A percentile compares a stretch with the other conserved stretches of the same genome.
Conservation (phyloP, 2,797 vertebrate species). For the Triplophysa bombifrons region DNA sequence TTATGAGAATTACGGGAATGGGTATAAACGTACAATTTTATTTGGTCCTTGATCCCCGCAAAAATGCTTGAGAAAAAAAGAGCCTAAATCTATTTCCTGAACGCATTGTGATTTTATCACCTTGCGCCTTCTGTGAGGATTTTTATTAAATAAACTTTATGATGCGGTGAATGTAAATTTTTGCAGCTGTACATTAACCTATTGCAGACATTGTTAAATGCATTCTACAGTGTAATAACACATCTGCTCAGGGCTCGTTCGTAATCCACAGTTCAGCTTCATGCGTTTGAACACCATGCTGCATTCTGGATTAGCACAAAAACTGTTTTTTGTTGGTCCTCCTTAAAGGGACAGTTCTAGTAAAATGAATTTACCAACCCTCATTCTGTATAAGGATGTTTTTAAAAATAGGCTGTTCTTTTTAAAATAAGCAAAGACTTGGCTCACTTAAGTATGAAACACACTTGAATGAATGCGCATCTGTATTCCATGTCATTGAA, state of each 20-base stretch:
- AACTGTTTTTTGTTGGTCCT: background rate
- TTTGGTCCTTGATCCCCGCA: background rate
- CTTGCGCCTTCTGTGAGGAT: background rate
- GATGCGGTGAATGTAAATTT: slow-evolving; percentile 6
- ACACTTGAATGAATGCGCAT: background rate
- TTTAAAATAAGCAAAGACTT: background rate
- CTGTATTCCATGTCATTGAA: background rate
- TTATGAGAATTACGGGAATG: background rate
- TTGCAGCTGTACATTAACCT: slow-evolving; percentile 14
- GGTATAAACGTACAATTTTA: background rate
- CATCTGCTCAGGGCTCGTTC: slow-evolving; percentile 7
- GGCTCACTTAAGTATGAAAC: background rate
- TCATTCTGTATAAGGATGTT: background rate
- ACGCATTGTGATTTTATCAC: background rate
- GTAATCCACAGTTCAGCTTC: background rate
- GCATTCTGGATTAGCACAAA: background rate
- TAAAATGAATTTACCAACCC: background rate
- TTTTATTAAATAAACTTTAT: slow-evolving; percentile 13
- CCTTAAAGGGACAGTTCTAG: background rate
- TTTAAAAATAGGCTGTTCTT: background rate
- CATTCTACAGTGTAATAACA: slow-evolving; percentile 9
- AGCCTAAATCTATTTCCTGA: background rate
- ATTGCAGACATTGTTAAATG: background rate
- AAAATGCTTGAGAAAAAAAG: background rate
- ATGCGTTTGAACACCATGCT: background rate